Conservation (phyloP, 37 sponge, comb jelly and placozoan genomes). For the Mnemiopsis leidyi region DNA sequence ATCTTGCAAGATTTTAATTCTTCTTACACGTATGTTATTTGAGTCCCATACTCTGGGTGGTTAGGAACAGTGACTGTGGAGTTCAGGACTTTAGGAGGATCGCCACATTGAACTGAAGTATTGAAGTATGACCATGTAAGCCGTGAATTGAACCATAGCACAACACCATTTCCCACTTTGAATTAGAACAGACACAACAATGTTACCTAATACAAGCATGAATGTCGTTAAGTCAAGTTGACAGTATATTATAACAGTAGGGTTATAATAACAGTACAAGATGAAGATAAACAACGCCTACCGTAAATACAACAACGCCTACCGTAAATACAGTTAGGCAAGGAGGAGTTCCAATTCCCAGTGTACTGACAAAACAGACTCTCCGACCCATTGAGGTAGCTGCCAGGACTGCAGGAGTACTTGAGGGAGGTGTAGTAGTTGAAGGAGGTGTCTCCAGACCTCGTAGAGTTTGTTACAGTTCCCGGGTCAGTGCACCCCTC, state of each 20-base stretch:
- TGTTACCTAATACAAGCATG: too few relatives aligned
- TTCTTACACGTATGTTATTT: not conserved
- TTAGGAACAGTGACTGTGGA: conserved; percentile 1
- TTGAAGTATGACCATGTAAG: too few relatives aligned
- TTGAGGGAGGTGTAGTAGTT: conserved; percentile 28
- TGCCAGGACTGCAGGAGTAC: not conserved
- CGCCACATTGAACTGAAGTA: conserved; percentile 17
- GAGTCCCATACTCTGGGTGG: not conserved
- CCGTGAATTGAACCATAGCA: too few relatives aligned
- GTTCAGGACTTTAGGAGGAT: not conserved
- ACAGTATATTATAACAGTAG: too few relatives aligned
- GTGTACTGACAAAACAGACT: not conserved
- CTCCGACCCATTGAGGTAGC: not conserved
- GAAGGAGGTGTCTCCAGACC: not conserved
- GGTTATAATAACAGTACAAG: too few relatives aligned
- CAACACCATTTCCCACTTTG: too few relatives aligned
- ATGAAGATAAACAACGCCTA: too few relatives aligned
- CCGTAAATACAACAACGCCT: too few relatives aligned
- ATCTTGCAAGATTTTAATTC: too few relatives aligned
- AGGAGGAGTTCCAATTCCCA: not conserved
- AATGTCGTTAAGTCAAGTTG: too few relatives aligned
- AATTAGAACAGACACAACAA: too few relatives aligned
- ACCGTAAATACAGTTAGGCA: conserved; percentile 24
- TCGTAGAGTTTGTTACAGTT: not conserved
- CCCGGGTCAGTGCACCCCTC: conserved; percentile 42